Conservation (phyloP, 2,888 invertebrate species). For the Tryphoninae sp. region DNA sequence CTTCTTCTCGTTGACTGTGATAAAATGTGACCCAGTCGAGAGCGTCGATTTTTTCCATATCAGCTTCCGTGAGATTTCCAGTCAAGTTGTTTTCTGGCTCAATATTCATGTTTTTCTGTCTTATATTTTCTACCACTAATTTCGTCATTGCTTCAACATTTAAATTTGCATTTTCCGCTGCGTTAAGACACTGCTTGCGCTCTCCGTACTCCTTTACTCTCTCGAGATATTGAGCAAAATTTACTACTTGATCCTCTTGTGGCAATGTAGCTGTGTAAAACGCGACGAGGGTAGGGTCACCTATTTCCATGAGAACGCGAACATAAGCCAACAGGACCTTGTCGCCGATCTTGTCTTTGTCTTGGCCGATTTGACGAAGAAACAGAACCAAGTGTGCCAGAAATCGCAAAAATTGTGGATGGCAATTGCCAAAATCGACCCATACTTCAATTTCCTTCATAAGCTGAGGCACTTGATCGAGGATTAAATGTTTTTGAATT, state of each 20-base stretch:
- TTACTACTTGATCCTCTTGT: conserved; percentile 82
- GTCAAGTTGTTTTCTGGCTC: conserved; percentile 77
- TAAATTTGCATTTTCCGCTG: conserved; percentile 88
- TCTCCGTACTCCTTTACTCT: conserved; percentile 86
- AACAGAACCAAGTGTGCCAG: conserved; percentile 93
- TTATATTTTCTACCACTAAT: conserved; percentile 91
- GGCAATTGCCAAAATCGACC: conserved; percentile 83
- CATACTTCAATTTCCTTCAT: conserved; percentile 88
- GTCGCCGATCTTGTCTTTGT: conserved; percentile 88
- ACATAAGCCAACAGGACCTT: conserved; percentile 90
- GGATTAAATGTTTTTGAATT: conserved; percentile 92
- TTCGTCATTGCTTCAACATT: conserved; percentile 93
- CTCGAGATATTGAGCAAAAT: conserved; percentile 88
- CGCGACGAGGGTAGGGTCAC: conserved; percentile 90
- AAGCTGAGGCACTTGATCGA: conserved; percentile 89
- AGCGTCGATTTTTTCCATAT: conserved; percentile 88
- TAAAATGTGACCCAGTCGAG: conserved; percentile 94
- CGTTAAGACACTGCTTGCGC: conserved; percentile 86
- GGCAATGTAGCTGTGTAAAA: conserved; percentile 93
- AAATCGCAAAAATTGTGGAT: conserved; percentile 88
- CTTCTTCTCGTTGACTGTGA: conserved; percentile 89
- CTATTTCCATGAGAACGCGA: conserved; percentile 87
- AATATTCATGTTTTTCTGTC: conserved; percentile 79
- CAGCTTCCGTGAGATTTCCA: conserved; percentile 86
- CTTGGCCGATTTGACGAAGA: conserved; percentile 90